Evolutionary conservation across 2,888 invertebrate genomes (phyloP).

Genomic region (Lasioglossum zephyrum): DNA sequence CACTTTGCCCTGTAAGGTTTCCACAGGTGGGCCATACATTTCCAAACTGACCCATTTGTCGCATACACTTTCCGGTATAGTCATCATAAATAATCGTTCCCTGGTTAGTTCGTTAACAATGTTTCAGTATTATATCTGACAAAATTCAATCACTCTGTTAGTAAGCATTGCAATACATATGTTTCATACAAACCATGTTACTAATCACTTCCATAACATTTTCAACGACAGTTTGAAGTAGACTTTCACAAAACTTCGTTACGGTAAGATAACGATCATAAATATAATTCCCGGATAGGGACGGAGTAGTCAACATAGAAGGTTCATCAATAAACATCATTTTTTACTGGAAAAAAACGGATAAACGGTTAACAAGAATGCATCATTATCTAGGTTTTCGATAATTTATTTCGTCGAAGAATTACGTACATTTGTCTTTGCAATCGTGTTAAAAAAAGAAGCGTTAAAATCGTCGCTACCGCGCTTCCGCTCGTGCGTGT

Average conservation of each 20-base stretch:
- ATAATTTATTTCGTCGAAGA: conserved; percentile 63
- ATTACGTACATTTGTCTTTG: conserved; percentile 51
- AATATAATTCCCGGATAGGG: not conserved
- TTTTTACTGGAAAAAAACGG: not conserved
- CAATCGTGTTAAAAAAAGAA: conserved; percentile 57
- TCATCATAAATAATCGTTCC: conserved; percentile 1
- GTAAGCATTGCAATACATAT: not conserved
- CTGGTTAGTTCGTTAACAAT: conserved; percentile 26
- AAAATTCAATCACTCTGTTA: not conserved
- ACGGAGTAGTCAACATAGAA: conserved; percentile 16
- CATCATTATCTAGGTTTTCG: conserved; percentile 28
- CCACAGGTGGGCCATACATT: conserved; percentile 68
- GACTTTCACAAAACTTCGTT: conserved; percentile 39
- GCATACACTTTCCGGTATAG: not conserved
- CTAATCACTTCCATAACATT: conserved; percentile 52
- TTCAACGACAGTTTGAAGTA: conserved; percentile 50
- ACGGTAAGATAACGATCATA: conserved; percentile 24
- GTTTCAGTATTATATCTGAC: not conserved
- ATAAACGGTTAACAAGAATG: not conserved
- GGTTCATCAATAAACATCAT: conserved; percentile 28
- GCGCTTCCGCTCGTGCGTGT: conserved; percentile 43
- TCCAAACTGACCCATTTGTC: conserved; percentile 35
- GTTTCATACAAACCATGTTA: conserved; percentile 56
- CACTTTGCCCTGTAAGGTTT: conserved; percentile 55
- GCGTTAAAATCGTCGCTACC: conserved; percentile 38